Conservation (phyloP, 2,888 invertebrate species). For the Drosophila kanekoi region DNA sequence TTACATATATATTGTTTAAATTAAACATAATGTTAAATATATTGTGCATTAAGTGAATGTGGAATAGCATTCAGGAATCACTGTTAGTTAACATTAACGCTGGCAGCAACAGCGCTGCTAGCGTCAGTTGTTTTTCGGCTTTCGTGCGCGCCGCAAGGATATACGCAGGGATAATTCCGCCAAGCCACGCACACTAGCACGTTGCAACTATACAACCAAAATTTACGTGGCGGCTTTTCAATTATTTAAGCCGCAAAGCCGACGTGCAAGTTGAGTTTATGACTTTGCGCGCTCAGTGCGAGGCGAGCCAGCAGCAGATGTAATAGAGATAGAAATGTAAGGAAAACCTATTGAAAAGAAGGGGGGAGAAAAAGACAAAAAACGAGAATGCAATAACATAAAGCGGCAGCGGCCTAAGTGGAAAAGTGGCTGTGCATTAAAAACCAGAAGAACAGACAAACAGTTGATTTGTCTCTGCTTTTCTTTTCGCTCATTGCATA, state of each 20-base stretch:
- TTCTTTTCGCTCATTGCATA: conserved; percentile 53
- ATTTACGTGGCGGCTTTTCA: conserved; percentile 59
- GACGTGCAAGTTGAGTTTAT: conserved; percentile 56
- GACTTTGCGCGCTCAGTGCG: conserved; percentile 48
- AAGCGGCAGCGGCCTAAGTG: conserved; percentile 40
- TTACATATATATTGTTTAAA: too few species aligned
- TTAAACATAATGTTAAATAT: too few species aligned
- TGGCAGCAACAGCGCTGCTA: conserved; percentile 4
- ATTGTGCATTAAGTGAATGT: too few species aligned
- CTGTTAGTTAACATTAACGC: conserved; percentile 39
- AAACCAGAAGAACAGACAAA: conserved; percentile 57
- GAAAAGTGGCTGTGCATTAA: conserved; percentile 74
- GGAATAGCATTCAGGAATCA: background rate
- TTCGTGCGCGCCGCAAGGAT: conserved; percentile 70
- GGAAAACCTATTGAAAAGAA: conserved; percentile 2
- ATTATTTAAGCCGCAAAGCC: conserved; percentile 61
- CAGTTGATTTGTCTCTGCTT: conserved; percentile 22
- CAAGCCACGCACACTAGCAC: conserved; percentile 13
- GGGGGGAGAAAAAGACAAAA: conserved; percentile 1
- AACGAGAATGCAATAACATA: conserved; percentile 58
- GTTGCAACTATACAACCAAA: conserved; percentile 23
- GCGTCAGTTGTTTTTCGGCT: conserved; percentile 59
- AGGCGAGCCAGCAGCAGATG: conserved; percentile 9
- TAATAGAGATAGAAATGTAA: conserved; percentile 39
- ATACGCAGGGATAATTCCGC: conserved; percentile 48